Conservation (phyloP, 2,888 invertebrate genomes). For the Cancer borealis region DNA sequence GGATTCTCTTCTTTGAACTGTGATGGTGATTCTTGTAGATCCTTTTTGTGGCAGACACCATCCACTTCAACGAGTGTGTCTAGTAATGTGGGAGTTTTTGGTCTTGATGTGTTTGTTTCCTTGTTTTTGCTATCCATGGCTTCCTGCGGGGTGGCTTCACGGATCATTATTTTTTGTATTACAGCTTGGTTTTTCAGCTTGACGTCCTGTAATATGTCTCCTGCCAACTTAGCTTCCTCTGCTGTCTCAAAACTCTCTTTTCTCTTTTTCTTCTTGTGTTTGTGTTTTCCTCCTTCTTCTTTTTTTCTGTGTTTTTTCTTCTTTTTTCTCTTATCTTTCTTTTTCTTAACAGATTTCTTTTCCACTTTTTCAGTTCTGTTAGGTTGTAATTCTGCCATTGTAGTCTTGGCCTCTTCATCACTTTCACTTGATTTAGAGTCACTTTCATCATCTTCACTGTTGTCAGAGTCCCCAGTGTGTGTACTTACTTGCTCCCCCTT, state of each 20-base stretch:
- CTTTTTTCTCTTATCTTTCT: constrained; percentile 69
- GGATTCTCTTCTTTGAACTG: neutral
- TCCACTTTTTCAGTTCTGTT: constrained; percentile 4
- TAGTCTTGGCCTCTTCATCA: constrained; percentile 29
- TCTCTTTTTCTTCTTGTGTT: constrained; percentile 62
- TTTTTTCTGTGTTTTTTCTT: constrained; percentile 67
- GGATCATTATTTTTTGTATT: constrained; percentile 54
- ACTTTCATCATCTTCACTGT: constrained; percentile 57
- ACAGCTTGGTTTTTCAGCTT: constrained; percentile 50
- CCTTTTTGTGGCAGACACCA: neutral
- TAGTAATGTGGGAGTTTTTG: neutral
- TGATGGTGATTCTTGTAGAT: neutral
- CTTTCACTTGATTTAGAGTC: constrained; percentile 61
- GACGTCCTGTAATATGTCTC: constrained; percentile 44
- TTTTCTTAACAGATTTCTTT: constrained; percentile 53
- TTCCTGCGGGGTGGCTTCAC: constrained; percentile 22
- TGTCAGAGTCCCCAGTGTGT: constrained; percentile 42
- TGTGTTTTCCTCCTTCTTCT: constrained; percentile 53
- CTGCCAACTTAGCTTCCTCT: constrained; percentile 36
- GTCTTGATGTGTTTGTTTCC: neutral
- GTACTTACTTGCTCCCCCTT: neutral
- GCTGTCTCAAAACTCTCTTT: constrained; percentile 39
- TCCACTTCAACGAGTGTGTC: neutral
- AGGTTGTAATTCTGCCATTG: neutral
- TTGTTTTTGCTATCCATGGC: neutral